Conservation (phyloP, 2,888 invertebrate genomes). For the Sinohyriopsis cumingii region DNA sequence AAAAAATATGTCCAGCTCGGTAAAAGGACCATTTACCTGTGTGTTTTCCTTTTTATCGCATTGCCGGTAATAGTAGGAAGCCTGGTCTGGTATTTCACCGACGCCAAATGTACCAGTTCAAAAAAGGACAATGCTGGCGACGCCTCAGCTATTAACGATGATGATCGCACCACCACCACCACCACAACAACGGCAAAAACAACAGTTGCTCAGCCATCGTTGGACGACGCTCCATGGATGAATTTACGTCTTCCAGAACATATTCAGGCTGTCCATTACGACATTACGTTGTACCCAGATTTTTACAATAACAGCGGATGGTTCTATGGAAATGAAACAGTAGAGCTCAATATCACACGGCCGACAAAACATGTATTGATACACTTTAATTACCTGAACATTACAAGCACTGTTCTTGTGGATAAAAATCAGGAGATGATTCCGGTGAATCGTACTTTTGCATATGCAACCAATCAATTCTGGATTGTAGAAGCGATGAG, state of each 20-base stretch:
- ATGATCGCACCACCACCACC: slow-evolving; percentile 7
- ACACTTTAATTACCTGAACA: slow-evolving; percentile 76
- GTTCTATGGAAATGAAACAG: slow-evolving; percentile 66
- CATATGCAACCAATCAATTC: slow-evolving; percentile 71
- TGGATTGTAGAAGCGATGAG: slow-evolving; percentile 70
- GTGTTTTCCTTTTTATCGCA: slow-evolving; percentile 44
- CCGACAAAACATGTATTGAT: slow-evolving; percentile 73
- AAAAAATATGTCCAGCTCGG: too few relatives aligned
- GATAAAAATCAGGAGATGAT: slow-evolving; percentile 34
- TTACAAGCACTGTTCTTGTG: slow-evolving; percentile 72
- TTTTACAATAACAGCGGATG: slow-evolving; percentile 74
- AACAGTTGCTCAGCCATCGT: slow-evolving; percentile 15
- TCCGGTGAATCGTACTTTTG: slow-evolving; percentile 60
- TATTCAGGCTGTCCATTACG: slow-evolving; percentile 80
- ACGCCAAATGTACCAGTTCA: slow-evolving; percentile 19
- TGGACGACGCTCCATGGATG: slow-evolving; percentile 54
- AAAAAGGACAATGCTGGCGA: background rate
- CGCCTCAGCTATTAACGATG: background rate
- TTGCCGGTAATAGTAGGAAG: slow-evolving; percentile 51
- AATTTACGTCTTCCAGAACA: slow-evolving; percentile 77
- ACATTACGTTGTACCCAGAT: slow-evolving; percentile 80
- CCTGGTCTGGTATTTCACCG: slow-evolving; percentile 52
- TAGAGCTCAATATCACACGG: slow-evolving; percentile 63
- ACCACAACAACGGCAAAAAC: slow-evolving; percentile 4
- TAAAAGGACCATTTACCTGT: slow-evolving; percentile 23